Percentiles rank a stretch among this genome's conserved stretches.
phyloP scores from a whole-genome alignment of 2,888 invertebrate species.

The Marasmarcha lunaedactyla region DNA sequence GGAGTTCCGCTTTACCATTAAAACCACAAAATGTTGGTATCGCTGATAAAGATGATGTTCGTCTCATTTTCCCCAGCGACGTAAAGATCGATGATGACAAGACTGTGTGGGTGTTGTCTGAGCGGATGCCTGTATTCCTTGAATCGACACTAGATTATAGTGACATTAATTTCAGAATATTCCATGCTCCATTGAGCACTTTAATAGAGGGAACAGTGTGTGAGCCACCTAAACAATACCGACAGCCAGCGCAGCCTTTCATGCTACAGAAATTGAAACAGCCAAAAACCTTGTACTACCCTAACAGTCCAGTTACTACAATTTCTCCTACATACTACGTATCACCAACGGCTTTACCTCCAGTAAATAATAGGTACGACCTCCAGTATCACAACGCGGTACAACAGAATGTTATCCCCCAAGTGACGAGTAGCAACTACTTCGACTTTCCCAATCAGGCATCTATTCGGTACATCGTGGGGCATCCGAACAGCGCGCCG shows the following conservation, averaged over 20 bases:
- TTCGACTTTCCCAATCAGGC: slow-evolving; percentile 25
- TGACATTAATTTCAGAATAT: slow-evolving; percentile 83
- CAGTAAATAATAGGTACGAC: not conserved
- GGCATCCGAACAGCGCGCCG: too few species aligned
- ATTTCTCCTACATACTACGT: not conserved
- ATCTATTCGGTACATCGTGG: slow-evolving; percentile 9
- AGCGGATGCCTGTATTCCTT: slow-evolving; percentile 84
- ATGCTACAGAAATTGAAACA: not conserved
- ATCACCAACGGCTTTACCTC: slow-evolving; percentile 8
- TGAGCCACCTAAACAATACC: slow-evolving; percentile 39
- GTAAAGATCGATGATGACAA: slow-evolving; percentile 79
- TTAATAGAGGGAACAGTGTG: slow-evolving; percentile 81
- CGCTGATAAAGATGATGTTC: slow-evolving; percentile 80
- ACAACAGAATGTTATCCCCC: slow-evolving; percentile 21
- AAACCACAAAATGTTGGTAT: slow-evolving; percentile 75
- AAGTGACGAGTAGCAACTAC: slow-evolving; percentile 20
- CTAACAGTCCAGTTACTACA: slow-evolving; percentile 1
- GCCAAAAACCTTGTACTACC: slow-evolving; percentile 1
- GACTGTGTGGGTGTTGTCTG: slow-evolving; percentile 85
- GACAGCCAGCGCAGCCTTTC: not conserved
- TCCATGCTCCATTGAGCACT: slow-evolving; percentile 74
- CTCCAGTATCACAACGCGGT: slow-evolving; percentile 18
- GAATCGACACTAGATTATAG: slow-evolving; percentile 76
- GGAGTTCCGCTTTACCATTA: slow-evolving; percentile 78
- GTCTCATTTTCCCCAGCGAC: slow-evolving; percentile 83